Base-by-base conservation (phyloP, 1,140 invertebrate genomes). In the Hypothenemus hampei region DNA sequence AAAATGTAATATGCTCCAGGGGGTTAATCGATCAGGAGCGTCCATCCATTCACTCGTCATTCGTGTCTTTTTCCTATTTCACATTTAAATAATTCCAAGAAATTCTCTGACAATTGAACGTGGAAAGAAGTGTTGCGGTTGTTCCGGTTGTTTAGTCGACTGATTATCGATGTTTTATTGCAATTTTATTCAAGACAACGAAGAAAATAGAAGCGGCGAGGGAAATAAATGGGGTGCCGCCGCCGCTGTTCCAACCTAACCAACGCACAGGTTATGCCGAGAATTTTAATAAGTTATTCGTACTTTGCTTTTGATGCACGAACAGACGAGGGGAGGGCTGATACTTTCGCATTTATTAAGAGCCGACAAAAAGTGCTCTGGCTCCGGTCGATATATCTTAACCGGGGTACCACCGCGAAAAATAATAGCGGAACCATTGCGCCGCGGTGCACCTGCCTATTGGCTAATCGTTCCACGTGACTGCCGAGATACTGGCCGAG, bases 221-320 rank as follows among this genome's bases (percentile, higher is more conserved):
- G 26, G 20, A 15, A 44, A 1, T 29, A 8, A 24, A 4, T 13
- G n/a, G 13, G 21, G 31, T 7, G 46, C 31, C 31, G 23, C 39
- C 24, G 37, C 21, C 36, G n/a, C 13, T 26, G 36, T 15, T 35
- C 19, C 13, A 15, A 15, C 50, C 29, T 20, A 11, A 33, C 29
- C 13, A 18, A 8, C 1, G 36, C 18, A 29, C n/a, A n/a, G 16
- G 39, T 43, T 37, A 43, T 31, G 40, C 50, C 39, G 36, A 23
- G 50, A 45, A 53, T 53, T 53, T 53, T 53, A 53, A 53, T 53
- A 53, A 43, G 50, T 53, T 51, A 51, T 51, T 41, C 48, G 23
- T 41, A 35, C 18, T 40, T 26, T 37, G 24, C 36, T 21, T 51
- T 41, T 51, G 48, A 50, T 50, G 24, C 13, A 23, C 4, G 45